Conservation (phyloP, 2,113 vertebrate genomes). For the Apeltes quadracus region DNA sequence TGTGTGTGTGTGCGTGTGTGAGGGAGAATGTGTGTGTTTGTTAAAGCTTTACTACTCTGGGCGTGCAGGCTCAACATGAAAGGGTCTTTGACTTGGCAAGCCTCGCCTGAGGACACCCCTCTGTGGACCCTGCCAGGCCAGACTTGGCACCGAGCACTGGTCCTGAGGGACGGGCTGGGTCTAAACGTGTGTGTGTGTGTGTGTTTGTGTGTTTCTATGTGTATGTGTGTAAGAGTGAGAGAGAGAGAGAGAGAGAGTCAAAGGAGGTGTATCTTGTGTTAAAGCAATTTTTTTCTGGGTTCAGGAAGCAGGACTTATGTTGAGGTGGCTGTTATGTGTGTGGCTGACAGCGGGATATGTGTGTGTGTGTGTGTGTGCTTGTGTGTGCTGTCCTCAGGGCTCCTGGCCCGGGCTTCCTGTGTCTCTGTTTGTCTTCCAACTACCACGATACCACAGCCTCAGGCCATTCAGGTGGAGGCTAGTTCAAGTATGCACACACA, state of each 20-base stretch:
- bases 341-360: slow-evolving; percentile 54
- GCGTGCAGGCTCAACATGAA: slow-evolving; percentile 79
- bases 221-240: not conserved
- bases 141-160: slow-evolving; percentile 85
- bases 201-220: slow-evolving; percentile 17
- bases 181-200: slow-evolving; percentile 67
- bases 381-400: slow-evolving; percentile 64
- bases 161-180: slow-evolving; percentile 82
- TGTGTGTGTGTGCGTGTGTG: slow-evolving; percentile 34
- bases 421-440: slow-evolving; percentile 78
- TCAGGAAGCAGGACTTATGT: slow-evolving; percentile 51
- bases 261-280: slow-evolving; percentile 53
- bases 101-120: slow-evolving; percentile 87
- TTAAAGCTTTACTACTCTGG: slow-evolving; percentile 74
- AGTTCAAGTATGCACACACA: slow-evolving; percentile 66
- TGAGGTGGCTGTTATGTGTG: slow-evolving; percentile 46
- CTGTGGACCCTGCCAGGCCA: slow-evolving; percentile 87
- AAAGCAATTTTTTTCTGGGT: slow-evolving; percentile 56
- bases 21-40: slow-evolving; percentile 56
- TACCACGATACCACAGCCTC: slow-evolving; percentile 63
- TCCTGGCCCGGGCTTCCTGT: slow-evolving; percentile 70
- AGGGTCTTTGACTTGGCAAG: slow-evolving; percentile 86
- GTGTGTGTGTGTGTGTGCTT: slow-evolving; percentile 31
- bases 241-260: slow-evolving; percentile 34
- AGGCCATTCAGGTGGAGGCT: slow-evolving; percentile 78